phyloP scores from a whole-genome alignment of 2,888 invertebrate species.

The Uloborus plumipes region DNA sequence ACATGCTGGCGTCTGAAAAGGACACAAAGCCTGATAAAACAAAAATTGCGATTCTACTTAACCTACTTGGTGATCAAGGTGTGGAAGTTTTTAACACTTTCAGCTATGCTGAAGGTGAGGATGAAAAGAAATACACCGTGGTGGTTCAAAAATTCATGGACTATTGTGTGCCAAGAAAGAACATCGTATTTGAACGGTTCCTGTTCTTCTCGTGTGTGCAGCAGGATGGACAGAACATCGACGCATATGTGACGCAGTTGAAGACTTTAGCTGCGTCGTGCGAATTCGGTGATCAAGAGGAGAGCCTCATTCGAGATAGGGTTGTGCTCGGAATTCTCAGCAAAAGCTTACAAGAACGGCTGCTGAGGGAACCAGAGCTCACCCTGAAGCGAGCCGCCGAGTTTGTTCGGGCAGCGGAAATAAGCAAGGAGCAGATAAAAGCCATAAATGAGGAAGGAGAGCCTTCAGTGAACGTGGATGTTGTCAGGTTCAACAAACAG shows the following conservation, averaged over 20 bases:
- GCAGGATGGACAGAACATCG: neutral
- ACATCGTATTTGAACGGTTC: slow-evolving; percentile 1
- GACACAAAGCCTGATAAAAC: neutral
- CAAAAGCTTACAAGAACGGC: neutral
- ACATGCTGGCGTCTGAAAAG: slow-evolving; percentile 3
- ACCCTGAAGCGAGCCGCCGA: neutral
- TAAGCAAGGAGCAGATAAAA: neutral
- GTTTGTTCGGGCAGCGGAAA: neutral
- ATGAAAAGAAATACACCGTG: too few relatives aligned
- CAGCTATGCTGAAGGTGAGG: neutral
- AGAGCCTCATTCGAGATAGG: neutral
- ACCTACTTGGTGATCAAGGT: neutral
- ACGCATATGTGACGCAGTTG: neutral
- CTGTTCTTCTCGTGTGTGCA: neutral
- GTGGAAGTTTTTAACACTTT: slow-evolving; percentile 6
- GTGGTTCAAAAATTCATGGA: too few relatives aligned
- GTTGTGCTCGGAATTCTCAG: neutral
- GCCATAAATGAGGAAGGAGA: too few relatives aligned
- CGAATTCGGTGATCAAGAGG: slow-evolving; percentile 5
- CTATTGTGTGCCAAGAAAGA: neutral
- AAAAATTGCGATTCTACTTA: slow-evolving; percentile 8
- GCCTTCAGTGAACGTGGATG: too few relatives aligned
- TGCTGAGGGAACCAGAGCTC: neutral
- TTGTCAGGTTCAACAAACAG: too few relatives aligned
- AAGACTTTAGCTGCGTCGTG: neutral